Conservation (phyloP, 2,888 invertebrate species). For the Luffia ferchaultella region DNA sequence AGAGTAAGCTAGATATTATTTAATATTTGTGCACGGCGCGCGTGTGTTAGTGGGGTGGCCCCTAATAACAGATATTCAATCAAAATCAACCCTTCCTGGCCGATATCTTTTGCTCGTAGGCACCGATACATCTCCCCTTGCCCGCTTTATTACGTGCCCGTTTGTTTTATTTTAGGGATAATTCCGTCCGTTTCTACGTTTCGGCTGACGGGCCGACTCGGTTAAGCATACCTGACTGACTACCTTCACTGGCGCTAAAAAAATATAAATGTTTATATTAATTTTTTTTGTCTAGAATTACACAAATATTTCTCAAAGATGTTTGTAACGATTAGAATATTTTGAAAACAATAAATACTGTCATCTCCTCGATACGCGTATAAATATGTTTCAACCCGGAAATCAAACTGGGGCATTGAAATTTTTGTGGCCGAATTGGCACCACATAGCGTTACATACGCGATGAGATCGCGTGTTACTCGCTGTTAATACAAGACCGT, state of each 20-base stretch:
- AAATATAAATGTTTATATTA: too few relatives aligned
- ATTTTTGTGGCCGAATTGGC: too few relatives aligned
- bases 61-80: constrained; percentile 67
- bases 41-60: constrained; percentile 47
- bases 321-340: too few relatives aligned
- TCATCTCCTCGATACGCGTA: too few relatives aligned
- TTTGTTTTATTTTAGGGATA: constrained; percentile 30
- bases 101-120: constrained; percentile 47
- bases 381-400: too few relatives aligned
- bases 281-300: too few relatives aligned
- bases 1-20: constrained; percentile 58
- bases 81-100: constrained; percentile 60
- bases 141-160: constrained; percentile 21
- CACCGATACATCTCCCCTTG: constrained; percentile 38
- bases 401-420: too few relatives aligned
- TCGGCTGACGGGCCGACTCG: constrained; percentile 1
- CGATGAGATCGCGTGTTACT: background rate
- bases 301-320: too few relatives aligned
- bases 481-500: constrained; percentile 1
- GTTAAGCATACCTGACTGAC: constrained; percentile 1
- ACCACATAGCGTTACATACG: too few relatives aligned
- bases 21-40: constrained; percentile 34
- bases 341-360: too few relatives aligned
- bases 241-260: background rate
- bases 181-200: constrained; percentile 8